Conservation (phyloP, 2,113 vertebrate species). For the Psammodynastes pulverulentus region DNA sequence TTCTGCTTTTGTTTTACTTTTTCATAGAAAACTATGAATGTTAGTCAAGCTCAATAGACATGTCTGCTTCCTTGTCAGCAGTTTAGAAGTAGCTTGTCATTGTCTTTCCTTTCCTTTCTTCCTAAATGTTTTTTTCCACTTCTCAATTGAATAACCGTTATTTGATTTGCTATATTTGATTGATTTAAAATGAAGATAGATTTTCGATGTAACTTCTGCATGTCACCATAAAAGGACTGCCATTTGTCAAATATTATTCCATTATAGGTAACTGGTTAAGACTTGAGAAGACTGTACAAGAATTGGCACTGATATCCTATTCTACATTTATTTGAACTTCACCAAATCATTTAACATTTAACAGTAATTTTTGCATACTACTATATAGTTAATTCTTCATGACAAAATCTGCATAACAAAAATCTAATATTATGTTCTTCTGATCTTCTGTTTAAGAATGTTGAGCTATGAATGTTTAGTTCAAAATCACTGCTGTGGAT, state of each 20-base stretch:
- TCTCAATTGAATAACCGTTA: not conserved
- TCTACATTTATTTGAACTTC: not conserved
- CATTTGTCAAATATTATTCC: not conserved
- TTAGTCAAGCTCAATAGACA: not conserved
- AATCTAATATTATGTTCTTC: not conserved
- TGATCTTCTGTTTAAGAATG: not conserved
- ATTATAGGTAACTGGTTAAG: not conserved
- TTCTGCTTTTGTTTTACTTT: conserved; percentile 3
- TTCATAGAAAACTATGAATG: not conserved
- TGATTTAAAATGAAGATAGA: conserved; percentile 9
- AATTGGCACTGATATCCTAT: not conserved
- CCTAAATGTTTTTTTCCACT: not conserved
- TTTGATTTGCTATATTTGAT: not conserved
- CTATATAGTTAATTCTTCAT: not conserved
- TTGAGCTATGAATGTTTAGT: not conserved
- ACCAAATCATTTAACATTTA: not conserved
- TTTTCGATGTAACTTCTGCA: not conserved
- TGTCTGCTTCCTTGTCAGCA: not conserved
- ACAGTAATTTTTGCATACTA: not conserved
- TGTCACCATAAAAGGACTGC: not conserved
- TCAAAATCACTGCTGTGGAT: not conserved
- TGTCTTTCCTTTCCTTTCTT: not conserved
- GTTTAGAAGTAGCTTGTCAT: not conserved
- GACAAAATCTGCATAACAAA: not conserved
- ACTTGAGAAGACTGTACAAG: not conserved